Base-by-base conservation (phyloP, 2,888 invertebrate genomes). In the Plemyria rubiginata region DNA sequence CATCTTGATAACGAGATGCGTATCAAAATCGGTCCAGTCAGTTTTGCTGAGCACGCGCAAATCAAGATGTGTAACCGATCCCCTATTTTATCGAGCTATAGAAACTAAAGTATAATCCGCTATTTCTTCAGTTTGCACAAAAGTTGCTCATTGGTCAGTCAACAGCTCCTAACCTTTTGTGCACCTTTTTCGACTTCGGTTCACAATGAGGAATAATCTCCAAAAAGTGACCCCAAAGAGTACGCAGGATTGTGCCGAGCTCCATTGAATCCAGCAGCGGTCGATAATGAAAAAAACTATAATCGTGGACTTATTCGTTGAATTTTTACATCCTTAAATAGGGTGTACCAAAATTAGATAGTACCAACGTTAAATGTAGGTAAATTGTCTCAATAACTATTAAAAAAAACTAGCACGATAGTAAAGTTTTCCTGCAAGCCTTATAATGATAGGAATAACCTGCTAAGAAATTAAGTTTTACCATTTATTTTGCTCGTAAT, bases 221-320 rank as follows among this genome's bases (percentile, higher is more conserved):
- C 90, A 90, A 91, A 92, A 92, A 92, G 86, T 92, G 92, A 92
- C 92, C 92, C 92, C 90, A 90, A 91, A 90, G 85, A 84, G 87
- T 85, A 77, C 84, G 85, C 80, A 75, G 84, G 78, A 82, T 84
- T 81, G 80, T 78, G 75, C 66, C 82, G 73, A 77, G 74, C 75
- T 69, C 82, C 78, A 77, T 76, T 73, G 78, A 74, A 22, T 78
- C 82, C 81, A 77, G 76, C 76, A 73, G 78, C 74, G 70, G 68
- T 66, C 29, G 52, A 4, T 36, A 56, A n/a, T 58, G 68, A 85
- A 89, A 89, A 87, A 86, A 78, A 45, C 22, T 60, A 77, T 85
- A 84, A 87, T 85, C 86, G 82, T 77, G 76, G 76, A 22, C 40
- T 16, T 48, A 83, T 86, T 77, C 77, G 80, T 78, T 78, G 77